These are phyloP conservation scores for Crocidura indochinensis DNA, from an alignment of 2,797 vertebrate species.

Conservation along the genomic window DNA sequence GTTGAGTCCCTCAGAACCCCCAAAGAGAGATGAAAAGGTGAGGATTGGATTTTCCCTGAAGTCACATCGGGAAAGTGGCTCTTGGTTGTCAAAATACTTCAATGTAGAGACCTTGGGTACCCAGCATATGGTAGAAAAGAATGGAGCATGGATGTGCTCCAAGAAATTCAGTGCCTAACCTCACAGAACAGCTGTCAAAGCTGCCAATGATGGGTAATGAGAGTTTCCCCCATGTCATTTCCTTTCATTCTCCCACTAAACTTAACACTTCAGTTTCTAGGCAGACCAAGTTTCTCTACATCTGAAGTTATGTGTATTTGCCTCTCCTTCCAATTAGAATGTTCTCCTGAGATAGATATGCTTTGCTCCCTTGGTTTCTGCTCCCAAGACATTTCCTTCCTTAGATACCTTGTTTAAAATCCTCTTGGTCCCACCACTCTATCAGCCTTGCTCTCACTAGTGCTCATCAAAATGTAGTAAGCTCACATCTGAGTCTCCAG, in stretches of 20 bases:
- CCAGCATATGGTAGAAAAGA: too few species aligned
- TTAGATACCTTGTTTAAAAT: background rate
- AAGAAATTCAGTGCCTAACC: too few species aligned
- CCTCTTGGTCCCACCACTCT: background rate
- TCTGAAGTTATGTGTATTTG: background rate
- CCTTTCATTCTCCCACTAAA: background rate
- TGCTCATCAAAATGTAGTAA: background rate
- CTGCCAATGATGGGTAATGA: too few species aligned
- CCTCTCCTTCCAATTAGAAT: background rate
- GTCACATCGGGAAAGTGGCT: too few species aligned
- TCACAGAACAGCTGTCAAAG: too few species aligned
- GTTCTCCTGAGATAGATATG: background rate
- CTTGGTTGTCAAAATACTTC: too few species aligned
- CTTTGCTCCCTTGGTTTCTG: background rate
- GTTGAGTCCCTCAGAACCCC: too few species aligned
- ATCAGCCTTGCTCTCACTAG: too few species aligned
- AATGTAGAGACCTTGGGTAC: too few species aligned
- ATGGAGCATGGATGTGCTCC: too few species aligned
- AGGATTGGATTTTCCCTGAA: too few species aligned
- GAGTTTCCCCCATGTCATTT: background rate
- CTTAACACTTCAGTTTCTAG: background rate
- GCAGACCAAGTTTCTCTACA: background rate
- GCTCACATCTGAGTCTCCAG: background rate
- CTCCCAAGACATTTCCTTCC: background rate
- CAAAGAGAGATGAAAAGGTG: too few species aligned